phyloP scores from a whole-genome alignment of 1,140 invertebrate genomes.

The Bombus waltoni region DNA sequence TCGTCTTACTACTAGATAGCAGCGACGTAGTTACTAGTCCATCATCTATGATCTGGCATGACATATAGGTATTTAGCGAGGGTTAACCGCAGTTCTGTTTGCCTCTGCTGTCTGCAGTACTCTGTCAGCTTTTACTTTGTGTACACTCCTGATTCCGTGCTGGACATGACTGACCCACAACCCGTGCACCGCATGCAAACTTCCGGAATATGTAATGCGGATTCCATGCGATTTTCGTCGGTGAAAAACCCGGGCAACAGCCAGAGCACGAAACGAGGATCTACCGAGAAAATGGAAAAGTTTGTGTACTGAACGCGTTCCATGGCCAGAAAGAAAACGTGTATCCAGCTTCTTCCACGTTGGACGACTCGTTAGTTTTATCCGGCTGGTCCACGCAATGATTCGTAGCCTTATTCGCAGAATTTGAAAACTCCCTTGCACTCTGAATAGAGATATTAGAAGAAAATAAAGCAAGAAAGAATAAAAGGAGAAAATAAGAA shows the following conservation, averaged over 20 bases:
- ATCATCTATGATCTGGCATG: constrained; percentile 2
- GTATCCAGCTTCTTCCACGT: not conserved
- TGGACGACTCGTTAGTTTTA: not conserved
- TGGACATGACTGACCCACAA: constrained; percentile 42
- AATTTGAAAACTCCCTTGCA: not conserved
- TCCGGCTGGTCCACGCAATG: not conserved
- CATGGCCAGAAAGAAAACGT: not conserved
- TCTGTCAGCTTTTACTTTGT: constrained; percentile 49
- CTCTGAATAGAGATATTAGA: not conserved
- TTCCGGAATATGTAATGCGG: constrained; percentile 37
- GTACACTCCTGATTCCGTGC: constrained; percentile 31
- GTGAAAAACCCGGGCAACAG: not conserved
- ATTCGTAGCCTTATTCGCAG: not conserved
- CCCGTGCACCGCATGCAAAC: constrained; percentile 26
- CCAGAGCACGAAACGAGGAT: not conserved
- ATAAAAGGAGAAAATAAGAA: not conserved
- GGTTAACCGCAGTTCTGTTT: constrained; percentile 52
- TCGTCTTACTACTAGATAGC: constrained; percentile 22
- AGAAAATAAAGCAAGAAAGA: not conserved
- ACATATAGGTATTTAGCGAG: constrained; percentile 41
- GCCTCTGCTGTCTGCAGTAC: constrained; percentile 40
- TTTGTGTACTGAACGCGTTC: not conserved
- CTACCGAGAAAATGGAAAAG: not conserved
- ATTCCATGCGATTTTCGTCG: constrained; percentile 21
- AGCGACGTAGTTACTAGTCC: constrained; percentile 2